These are phyloP conservation scores for Eupeodes luniger DNA, from an alignment of 2,888 invertebrate species.

Conservation along the genomic window DNA sequence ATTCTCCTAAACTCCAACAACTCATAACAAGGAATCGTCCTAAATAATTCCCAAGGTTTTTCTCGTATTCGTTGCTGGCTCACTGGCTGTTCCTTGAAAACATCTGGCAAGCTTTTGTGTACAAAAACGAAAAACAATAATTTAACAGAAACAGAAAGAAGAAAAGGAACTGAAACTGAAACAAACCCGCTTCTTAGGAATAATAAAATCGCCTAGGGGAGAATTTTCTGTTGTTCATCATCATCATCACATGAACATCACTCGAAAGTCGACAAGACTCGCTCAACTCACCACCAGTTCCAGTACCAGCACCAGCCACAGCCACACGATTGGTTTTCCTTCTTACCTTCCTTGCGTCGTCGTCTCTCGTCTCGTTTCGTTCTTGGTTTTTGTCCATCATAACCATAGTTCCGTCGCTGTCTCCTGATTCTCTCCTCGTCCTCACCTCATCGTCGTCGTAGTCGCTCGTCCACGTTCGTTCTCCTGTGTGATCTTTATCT, in stretches of 20 bases:
- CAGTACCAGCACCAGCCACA: too few relatives aligned
- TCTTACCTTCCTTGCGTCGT: slow-evolving; percentile 31
- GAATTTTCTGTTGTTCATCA: slow-evolving; percentile 44
- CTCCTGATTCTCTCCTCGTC: neutral
- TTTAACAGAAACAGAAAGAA: neutral
- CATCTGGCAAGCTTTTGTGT: slow-evolving; percentile 60
- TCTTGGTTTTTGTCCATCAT: slow-evolving; percentile 17
- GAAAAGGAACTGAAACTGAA: neutral
- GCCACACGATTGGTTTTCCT: slow-evolving; percentile 46
- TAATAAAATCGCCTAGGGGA: slow-evolving; percentile 48
- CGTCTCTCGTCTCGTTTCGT: slow-evolving; percentile 22
- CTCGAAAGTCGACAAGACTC: slow-evolving; percentile 15
- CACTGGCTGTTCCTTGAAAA: slow-evolving; percentile 49
- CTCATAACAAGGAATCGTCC: slow-evolving; percentile 38
- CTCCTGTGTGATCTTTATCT: slow-evolving; percentile 65
- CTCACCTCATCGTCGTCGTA: neutral
- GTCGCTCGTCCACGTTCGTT: slow-evolving; percentile 13
- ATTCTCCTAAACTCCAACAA: neutral
- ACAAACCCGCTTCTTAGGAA: slow-evolving; percentile 45
- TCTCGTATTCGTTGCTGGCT: neutral
- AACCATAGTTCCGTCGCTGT: slow-evolving; percentile 3
- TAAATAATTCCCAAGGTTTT: slow-evolving; percentile 24
- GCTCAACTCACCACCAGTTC: slow-evolving; percentile 19
- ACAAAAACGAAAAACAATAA: slow-evolving; percentile 23
- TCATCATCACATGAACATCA: slow-evolving; percentile 24